These are phyloP conservation scores for Nysson spinosus DNA, from an alignment of 2,888 invertebrate species.

Conservation along the genomic window DNA sequence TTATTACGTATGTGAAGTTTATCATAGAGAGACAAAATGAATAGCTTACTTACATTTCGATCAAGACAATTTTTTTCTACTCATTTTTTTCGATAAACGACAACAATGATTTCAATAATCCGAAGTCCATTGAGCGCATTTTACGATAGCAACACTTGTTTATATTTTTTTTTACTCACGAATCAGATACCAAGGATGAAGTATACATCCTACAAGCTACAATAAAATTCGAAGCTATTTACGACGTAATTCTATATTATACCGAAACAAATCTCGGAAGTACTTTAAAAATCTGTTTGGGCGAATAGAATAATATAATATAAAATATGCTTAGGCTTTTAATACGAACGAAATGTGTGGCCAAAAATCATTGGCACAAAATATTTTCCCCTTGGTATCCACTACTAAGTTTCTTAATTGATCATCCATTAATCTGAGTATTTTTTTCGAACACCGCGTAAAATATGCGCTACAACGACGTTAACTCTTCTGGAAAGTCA, in stretches of 20 bases:
- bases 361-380: slow-evolving; percentile 48
- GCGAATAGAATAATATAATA: slow-evolving; percentile 13
- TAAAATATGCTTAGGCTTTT: slow-evolving; percentile 9
- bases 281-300: too few relatives aligned
- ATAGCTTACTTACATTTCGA: slow-evolving; percentile 59
- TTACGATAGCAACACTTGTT: slow-evolving; percentile 16
- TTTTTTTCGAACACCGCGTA: slow-evolving; percentile 40
- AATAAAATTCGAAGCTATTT: slow-evolving; percentile 14
- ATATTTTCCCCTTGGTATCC: slow-evolving; percentile 38
- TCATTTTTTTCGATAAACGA: slow-evolving; percentile 40
- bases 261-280: too few relatives aligned
- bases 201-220: slow-evolving; percentile 9
- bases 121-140: slow-evolving; percentile 48
- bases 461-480: slow-evolving; percentile 51
- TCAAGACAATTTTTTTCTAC: slow-evolving; percentile 51
- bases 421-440: slow-evolving; percentile 27
- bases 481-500: slow-evolving; percentile 35
- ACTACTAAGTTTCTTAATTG: slow-evolving; percentile 29
- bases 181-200: slow-evolving; percentile 49
- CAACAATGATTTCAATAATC: slow-evolving; percentile 45
- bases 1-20: slow-evolving; percentile 63
- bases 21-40: slow-evolving; percentile 66
- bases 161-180: slow-evolving; percentile 25
- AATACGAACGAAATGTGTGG: slow-evolving; percentile 24
- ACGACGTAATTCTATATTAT: slow-evolving; percentile 16